These are phyloP conservation scores for Hydroisotoma schaefferi DNA, from an alignment of 2,888 invertebrate genomes.

Conservation along the genomic window DNA sequence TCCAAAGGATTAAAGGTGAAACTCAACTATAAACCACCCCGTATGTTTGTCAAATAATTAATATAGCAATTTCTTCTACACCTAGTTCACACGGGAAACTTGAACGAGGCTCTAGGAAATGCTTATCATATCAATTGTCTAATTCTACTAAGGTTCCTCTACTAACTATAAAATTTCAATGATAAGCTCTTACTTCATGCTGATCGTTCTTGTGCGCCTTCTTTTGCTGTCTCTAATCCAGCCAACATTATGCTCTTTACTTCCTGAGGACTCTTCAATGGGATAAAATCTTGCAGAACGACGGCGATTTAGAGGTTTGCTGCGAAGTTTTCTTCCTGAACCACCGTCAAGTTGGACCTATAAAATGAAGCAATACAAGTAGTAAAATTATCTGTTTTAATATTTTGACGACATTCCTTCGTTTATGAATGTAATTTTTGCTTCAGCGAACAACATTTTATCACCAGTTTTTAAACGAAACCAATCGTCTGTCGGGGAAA, in stretches of 20 bases:
- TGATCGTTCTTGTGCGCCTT: slow-evolving; percentile 34
- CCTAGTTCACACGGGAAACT: slow-evolving; percentile 24
- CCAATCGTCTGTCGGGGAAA: slow-evolving; percentile 24
- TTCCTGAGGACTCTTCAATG: slow-evolving; percentile 26
- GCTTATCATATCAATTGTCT: slow-evolving; percentile 12
- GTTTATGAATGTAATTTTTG: not conserved
- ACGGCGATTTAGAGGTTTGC: slow-evolving; percentile 16
- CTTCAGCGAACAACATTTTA: not conserved
- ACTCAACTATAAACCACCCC: slow-evolving; percentile 38
- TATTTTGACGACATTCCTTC: not conserved
- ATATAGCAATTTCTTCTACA: slow-evolving; percentile 37
- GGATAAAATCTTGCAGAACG: slow-evolving; percentile 38
- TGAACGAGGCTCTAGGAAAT: slow-evolving; percentile 38
- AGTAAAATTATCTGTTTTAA: not conserved
- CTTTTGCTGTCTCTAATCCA: slow-evolving; percentile 83
- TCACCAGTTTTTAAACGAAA: no score
- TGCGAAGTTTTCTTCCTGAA: not conserved
- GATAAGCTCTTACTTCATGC: slow-evolving; percentile 32
- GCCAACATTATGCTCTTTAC: slow-evolving; percentile 86
- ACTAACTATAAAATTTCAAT: slow-evolving; percentile 5
- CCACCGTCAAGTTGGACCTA: not conserved
- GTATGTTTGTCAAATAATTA: slow-evolving; percentile 24
- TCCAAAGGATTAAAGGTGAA: slow-evolving; percentile 33
- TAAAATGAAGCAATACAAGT: not conserved
- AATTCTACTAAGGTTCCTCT: not conserved